A percentile compares a stretch with the other conserved stretches of the same genome.
phyloP scores from a whole-genome alignment of 2,888 invertebrate genomes.

The Epiblema foenella region DNA sequence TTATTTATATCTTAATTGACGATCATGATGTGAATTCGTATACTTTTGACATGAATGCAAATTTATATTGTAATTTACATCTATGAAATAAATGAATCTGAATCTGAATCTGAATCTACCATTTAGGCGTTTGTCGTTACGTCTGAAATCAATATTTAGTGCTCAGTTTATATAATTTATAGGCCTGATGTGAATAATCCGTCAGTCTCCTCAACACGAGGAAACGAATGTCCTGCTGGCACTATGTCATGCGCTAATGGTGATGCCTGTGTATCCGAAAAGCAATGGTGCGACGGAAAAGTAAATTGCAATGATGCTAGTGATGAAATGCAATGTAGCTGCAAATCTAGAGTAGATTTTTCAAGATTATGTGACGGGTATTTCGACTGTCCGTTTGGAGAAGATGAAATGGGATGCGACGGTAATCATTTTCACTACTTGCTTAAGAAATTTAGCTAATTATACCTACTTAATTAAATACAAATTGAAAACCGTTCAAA shows the following conservation, averaged over 20 bases:
- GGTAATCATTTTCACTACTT: constrained; percentile 81
- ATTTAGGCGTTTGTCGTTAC: neutral
- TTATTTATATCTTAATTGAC: too few relatives aligned
- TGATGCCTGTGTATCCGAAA: constrained; percentile 82
- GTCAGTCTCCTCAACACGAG: constrained; percentile 51
- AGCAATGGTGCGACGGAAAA: constrained; percentile 88
- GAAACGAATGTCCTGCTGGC: constrained; percentile 63
- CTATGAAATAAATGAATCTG: too few relatives aligned
- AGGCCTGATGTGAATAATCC: constrained; percentile 21
- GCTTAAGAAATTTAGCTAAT: neutral
- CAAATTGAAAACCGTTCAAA: neutral
- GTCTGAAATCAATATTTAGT: neutral
- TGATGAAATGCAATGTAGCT: constrained; percentile 90
- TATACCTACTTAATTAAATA: neutral
- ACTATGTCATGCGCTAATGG: constrained; percentile 64
- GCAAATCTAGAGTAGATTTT: constrained; percentile 87
- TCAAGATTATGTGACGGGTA: constrained; percentile 91
- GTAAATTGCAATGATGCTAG: constrained; percentile 91
- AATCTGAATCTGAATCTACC: too few relatives aligned
- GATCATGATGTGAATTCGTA: too few relatives aligned
- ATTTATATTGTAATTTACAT: too few relatives aligned
- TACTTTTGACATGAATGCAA: too few relatives aligned
- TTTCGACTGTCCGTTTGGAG: constrained; percentile 91
- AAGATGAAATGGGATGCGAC: constrained; percentile 92
- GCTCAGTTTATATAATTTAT: neutral